Evolutionary conservation across 1,140 invertebrate genomes (phyloP), one percentile per base, ranked within the genome.

Genomic region (Bombus affinis): DNA sequence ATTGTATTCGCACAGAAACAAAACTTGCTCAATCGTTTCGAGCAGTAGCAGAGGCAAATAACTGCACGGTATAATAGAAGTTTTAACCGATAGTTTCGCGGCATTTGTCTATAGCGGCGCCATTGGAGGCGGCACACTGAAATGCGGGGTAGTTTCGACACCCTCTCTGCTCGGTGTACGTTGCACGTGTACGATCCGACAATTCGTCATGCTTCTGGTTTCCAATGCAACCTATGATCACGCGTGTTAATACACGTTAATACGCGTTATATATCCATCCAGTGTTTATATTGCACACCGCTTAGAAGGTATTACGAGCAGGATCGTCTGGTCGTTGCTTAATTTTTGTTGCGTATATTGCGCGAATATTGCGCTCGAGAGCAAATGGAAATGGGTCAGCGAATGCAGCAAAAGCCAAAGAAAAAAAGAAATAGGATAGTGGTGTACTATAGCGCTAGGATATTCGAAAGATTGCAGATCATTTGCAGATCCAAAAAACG

Each of bases 221-320:
- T 85, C 77, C 35, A 88, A 91, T 85, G 86, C 73, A 84, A 47
- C 32, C 70, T 62, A 85, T 84, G 84, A 84, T 87, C 86, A 74
- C 87, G 76, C 84, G 66, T 68, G 87, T 85, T 92, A 90, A 90
- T 88, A 32, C 53, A 47, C 77, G 80, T 88, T 92, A 91, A 90
- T 87, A 37, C 37, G 74, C 80, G 81, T 90, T 90, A 90, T 84
- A 91, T 88, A 85, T 91, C 65, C 78, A 62, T 72, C 47, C 74
- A 32, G 57, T 89, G 84, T 88, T 80, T 79, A 80, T 83, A 90
- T 87, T 90, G 90, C 73, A 83, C 85, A 92, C 80, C 90, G 75
- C 83, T 81, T 85, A 91, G 72, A 79, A 74, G 80, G 68, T 82
- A 88, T 83, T 42, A 86, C 62, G 15, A 53, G 28, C 22, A 28